Base-by-base conservation (phyloP, 35 echinoderm and acorn worm genomes). In the Apostichopus californicus region DNA sequence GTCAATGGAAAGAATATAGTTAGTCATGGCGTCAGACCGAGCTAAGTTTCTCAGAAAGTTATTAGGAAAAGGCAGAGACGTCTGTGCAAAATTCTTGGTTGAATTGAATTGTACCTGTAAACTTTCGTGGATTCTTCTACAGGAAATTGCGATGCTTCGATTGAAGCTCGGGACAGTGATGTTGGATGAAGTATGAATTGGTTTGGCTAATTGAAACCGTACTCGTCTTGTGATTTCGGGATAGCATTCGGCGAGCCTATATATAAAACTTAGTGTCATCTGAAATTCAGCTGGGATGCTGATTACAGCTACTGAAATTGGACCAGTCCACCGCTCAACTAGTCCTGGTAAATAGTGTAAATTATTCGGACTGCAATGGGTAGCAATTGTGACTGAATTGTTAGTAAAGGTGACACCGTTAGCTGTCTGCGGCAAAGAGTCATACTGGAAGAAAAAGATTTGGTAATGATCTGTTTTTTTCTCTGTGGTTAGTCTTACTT, bases 231-330 rank as follows among this genome's bases (percentile, higher is more conserved):
- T 3, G 21, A 83, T 55, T 5, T 7, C 80, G n/a, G 52, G 52
- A 53, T 83, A 5, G 6, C 80, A 83, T 18, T 55, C 9, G 52
- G 13, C 46, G n/a, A 83, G 52, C 14, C 80, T 83, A 56, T 12
- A 5, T 55, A 83, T 56, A 17, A 34, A 46, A 55, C 25, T 83
- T 53, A 83, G 6, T 55, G 52, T 55, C 5, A 9, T 6, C 25
- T 56, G 28, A 83, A 55, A 83, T 24, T 83, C 53, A 1, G 10
- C 5, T 46, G 80, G n/a, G 1, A 6, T n/a, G 53, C 34, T 83
- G 25, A 83, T 83, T 54, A 83, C n/a, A 55, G 80, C 80, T 18
- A 83, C 12, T 17, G 80, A 83, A 4, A 83, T 34, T 55, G 80
- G 80, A 12, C 80, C 80, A 83, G 46, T 56, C 80, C 80, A 83